Evolutionary conservation across 2,888 invertebrate genomes (phyloP).

Genomic region (Corbicula japonica): DNA sequence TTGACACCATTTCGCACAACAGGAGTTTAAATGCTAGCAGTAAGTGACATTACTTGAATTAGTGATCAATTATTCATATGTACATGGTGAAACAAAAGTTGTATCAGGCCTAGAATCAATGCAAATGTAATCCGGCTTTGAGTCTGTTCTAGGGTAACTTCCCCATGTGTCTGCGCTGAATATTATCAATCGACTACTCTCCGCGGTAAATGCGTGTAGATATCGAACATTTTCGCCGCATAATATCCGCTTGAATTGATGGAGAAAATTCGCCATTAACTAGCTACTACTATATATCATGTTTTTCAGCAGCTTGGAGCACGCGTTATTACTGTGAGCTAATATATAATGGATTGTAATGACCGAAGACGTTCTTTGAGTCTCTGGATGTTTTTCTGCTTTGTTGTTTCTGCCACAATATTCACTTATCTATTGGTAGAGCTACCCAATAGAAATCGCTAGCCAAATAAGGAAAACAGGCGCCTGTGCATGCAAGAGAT

Average conservation of each 20-base stretch:
- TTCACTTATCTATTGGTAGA: slow-evolving; percentile 15
- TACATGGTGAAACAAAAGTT: slow-evolving; percentile 23
- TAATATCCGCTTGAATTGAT: slow-evolving; percentile 29
- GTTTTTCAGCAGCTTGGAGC: background rate
- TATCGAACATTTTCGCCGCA: slow-evolving; percentile 41
- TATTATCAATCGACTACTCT: slow-evolving; percentile 48
- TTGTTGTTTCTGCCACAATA: slow-evolving; percentile 18
- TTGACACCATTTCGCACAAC: too few species aligned
- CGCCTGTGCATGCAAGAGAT: slow-evolving; percentile 44
- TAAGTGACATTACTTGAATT: slow-evolving; percentile 7
- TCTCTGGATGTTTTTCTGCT: slow-evolving; percentile 4
- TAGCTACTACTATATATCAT: background rate
- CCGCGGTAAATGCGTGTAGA: slow-evolving; percentile 26
- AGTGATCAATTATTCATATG: slow-evolving; percentile 39
- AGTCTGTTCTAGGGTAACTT: slow-evolving; percentile 4
- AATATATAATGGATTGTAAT: slow-evolving; percentile 27
- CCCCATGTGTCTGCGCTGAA: slow-evolving; percentile 22
- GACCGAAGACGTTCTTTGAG: slow-evolving; percentile 16
- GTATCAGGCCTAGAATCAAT: slow-evolving; percentile 47
- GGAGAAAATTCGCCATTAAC: slow-evolving; percentile 18
- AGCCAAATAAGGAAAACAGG: slow-evolving; percentile 77
- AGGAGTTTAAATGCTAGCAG: too few species aligned
- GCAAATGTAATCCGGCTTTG: slow-evolving; percentile 31
- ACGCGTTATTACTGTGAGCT: slow-evolving; percentile 20
- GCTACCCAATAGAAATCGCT: slow-evolving; percentile 65